These are phyloP conservation scores for Falco concolor DNA, from an alignment of 2,797 vertebrate species.

Conservation along the genomic window DNA sequence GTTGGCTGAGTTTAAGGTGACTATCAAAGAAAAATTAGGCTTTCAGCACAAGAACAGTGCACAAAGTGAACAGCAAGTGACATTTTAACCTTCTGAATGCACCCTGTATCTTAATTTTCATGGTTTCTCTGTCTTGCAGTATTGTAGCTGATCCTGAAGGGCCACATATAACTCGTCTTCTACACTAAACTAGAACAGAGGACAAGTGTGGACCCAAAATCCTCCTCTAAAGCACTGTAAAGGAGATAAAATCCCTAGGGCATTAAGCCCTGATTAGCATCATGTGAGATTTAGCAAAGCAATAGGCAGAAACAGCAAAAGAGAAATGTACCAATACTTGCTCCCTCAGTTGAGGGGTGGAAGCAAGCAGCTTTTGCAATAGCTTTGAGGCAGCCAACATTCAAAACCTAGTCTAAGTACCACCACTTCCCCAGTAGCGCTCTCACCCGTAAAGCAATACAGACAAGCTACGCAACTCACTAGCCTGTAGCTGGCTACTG, in stretches of 20 bases:
- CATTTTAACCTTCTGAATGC: neutral
- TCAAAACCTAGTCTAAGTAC: neutral
- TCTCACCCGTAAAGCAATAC: neutral
- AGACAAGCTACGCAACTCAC: neutral
- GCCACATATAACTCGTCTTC: neutral
- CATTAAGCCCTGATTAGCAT: neutral
- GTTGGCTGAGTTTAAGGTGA: neutral
- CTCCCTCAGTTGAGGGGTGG: neutral
- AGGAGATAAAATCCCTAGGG: neutral
- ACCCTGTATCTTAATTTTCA: neutral
- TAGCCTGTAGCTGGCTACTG: neutral
- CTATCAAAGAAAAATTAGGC: neutral
- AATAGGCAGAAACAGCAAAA: neutral
- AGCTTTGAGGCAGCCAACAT: neutral
- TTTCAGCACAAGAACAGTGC: neutral
- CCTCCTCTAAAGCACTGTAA: neutral
- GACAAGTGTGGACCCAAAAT: neutral
- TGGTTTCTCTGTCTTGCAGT: neutral
- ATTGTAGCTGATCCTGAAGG: neutral
- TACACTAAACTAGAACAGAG: neutral
- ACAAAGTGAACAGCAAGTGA: neutral
- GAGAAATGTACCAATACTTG: neutral
- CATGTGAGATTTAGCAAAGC: neutral
- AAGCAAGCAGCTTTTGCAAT: neutral
- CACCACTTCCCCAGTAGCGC: neutral